These are phyloP conservation scores for Microtus montanus DNA, from an alignment of 2,113 vertebrate genomes.

Conservation along the genomic window DNA sequence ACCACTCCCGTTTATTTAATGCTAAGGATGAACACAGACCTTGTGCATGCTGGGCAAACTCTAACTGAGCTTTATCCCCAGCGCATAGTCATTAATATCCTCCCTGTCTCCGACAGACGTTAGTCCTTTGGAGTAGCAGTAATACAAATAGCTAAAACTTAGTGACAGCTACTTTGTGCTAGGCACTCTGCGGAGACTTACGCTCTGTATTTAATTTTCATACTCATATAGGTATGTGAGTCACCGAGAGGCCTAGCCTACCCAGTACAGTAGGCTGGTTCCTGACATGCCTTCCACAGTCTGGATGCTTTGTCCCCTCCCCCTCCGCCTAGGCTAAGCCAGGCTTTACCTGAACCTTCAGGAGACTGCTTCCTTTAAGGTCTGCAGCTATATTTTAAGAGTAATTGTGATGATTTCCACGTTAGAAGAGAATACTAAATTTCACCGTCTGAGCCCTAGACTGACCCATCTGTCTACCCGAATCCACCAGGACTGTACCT, in stretches of 20 bases:
- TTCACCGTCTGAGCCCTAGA: not conserved
- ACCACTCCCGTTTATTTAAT: not conserved
- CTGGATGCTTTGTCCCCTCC: not conserved
- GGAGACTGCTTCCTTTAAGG: not conserved
- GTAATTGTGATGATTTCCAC: not conserved
- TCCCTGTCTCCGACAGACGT: not conserved
- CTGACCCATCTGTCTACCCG: not conserved
- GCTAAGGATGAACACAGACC: not conserved
- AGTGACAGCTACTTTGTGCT: not conserved
- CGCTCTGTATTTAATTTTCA: not conserved
- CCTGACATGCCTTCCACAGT: not conserved
- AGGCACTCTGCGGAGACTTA: not conserved
- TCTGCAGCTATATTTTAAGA: not conserved
- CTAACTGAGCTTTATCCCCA: not conserved
- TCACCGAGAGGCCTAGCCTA: not conserved
- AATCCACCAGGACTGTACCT: not conserved
- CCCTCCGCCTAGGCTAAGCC: not conserved
- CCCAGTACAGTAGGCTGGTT: not conserved
- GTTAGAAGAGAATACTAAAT: not conserved
- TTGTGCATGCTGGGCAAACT: not conserved
- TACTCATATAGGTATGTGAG: constrained; percentile 26
- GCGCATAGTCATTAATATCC: too few relatives aligned
- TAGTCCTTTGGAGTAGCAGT: not conserved
- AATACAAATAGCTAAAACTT: not conserved
- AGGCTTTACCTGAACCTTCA: not conserved